A percentile compares a stretch with the other conserved stretches of the same genome.
These are phyloP conservation scores for Clupea harengus DNA, from an alignment of 2,113 vertebrate species.

Conservation along the genomic window DNA sequence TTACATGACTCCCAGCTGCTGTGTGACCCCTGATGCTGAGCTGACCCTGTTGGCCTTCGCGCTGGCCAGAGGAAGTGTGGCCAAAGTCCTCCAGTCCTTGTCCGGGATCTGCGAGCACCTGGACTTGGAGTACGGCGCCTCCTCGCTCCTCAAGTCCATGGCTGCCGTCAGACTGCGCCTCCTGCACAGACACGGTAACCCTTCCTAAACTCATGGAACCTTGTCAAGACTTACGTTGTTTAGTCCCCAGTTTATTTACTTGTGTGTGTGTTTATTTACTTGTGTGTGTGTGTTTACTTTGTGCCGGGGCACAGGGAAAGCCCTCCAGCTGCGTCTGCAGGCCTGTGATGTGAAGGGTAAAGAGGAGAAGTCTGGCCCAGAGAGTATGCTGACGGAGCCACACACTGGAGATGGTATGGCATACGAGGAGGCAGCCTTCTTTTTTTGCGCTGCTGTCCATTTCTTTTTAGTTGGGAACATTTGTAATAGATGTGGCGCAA, in stretches of 20 bases:
- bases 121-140: constrained; percentile 81
- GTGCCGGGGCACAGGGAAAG: constrained; percentile 74
- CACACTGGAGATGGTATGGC: constrained; percentile 82
- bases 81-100: constrained; percentile 88
- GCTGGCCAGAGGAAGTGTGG: constrained; percentile 88
- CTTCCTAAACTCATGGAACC: neutral
- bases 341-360: constrained; percentile 97
- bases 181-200: constrained; percentile 87
- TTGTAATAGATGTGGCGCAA: neutral
- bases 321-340: constrained; percentile 85
- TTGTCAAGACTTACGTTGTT: neutral
- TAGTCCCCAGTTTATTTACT: neutral
- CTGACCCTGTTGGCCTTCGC: constrained; percentile 92
- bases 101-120: constrained; percentile 82
- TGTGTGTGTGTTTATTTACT: neutral
- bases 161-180: constrained; percentile 84
- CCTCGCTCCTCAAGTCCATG: constrained; percentile 87
- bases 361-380: constrained; percentile 94
- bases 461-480: neutral
- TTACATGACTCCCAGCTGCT: constrained; percentile 72
- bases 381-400: constrained; percentile 87
- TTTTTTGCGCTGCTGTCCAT: neutral
- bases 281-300: neutral
- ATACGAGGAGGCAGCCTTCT: constrained; percentile 14
- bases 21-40: constrained; percentile 87